Evolutionary conservation across 92 coral and sea anemone species (phyloP), one percentile per base, ranked within the genome.

Genomic region (Phenganax stokvisi): DNA sequence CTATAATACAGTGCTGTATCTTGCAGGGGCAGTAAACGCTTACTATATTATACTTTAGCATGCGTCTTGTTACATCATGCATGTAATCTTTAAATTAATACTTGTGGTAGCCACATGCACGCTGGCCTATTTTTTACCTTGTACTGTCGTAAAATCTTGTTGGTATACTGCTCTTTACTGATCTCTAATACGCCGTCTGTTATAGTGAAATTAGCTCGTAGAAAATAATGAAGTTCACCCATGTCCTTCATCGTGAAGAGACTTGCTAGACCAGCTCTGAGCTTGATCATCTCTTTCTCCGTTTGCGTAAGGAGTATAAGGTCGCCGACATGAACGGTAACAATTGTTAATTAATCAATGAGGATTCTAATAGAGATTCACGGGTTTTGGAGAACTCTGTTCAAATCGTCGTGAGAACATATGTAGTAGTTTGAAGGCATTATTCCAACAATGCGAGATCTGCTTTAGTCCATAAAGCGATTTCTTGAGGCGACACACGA

Each of bases 111-210:
- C 25, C 25, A 20, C 25, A 20, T 20, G 25, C 25, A 20, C 25
- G 25, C 25, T 20, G 25, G 25, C 25, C 25, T 20, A 20, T 20
- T 20, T 53, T 54, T 58, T 83, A 56, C 72, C 54, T 79, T 83
- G 62, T 58, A 83, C 74, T 15, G 77, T 65, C 58, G 29, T 65
- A 82, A 71, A 54, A 82, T 16, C 66, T 74, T 86, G 55, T 64
- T 70, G 65, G 61, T 72, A 44, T 84, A 59, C 51, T 77, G 74
- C 13, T 69, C 27, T 72, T 71, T 71, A 13, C 51, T 30, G 16
- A 27, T 69, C 31, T 69, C 53, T 51, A 69, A 69, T 11, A 27
- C 74, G 27, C 53, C 52, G 52, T 69, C 53, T 51, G 6, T 69
- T 51, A 51, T 69, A 30, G 12, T 8, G 15, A 69, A 12, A 69